Evolutionary conservation across 2,113 vertebrate species (phyloP), one percentile per base, ranked within the genome.

Genomic region (Dicrurus megarhynchus): DNA sequence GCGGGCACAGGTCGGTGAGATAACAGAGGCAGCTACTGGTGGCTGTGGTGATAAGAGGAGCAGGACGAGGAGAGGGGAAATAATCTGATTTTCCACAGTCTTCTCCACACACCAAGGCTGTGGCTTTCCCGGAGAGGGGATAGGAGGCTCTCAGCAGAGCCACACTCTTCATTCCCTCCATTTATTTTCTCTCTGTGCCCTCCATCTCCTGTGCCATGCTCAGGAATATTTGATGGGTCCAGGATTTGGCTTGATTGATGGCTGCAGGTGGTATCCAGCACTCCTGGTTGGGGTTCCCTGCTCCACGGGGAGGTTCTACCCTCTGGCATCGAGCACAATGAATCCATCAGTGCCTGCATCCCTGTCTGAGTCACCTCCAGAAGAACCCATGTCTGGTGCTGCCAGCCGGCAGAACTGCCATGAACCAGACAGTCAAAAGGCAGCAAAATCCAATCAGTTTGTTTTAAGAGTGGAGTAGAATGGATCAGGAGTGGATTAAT

Each of bases 51-150:
- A 94, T 87, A 95, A 83, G 46, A 49, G 78, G 65, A 74, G 56
- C 37, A 27, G 71, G 52, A 47, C 0, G 3, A 78, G 60, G 22
- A 22, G 10, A 53, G 9, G 33, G 35, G 32, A 87, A 56, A 33
- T 74, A 61, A 41, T 75, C 53, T 3, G 2, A 13, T 46, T 90
- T 5, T 2, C 28, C 14, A 23, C 0, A 5, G n/a, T 37, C 64
- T 87, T 49, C 35, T 63, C 35, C 55, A 28, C 0, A 1, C 39
- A 5, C 13, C 0, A 1, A 61, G 44, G 44, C 8, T 0, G 0
- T 52, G 70, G 37, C n/a, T 60, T 60, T 55, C 60, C 3, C 3
- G 3, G n/a, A 53, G 50, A 35, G 24, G 26, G 22, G 19, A 6
- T 1, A 2, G 37, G 63, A 76, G 22, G 16, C 37, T 55, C 39